Base-by-base conservation (phyloP, 2,888 invertebrate genomes). In the Alloscopus bannaensis region DNA sequence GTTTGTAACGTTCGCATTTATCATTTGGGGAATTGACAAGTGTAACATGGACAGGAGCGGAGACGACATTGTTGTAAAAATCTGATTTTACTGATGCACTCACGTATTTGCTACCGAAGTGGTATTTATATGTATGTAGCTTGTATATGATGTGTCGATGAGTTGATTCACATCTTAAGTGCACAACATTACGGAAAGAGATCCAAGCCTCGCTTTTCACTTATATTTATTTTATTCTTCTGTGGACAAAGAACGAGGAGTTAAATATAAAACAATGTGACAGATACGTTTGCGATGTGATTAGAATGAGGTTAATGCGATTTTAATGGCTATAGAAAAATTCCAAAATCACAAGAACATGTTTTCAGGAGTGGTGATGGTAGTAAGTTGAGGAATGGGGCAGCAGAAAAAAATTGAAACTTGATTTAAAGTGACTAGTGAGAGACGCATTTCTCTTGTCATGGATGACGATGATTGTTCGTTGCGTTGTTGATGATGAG, bases 271-370 rank as follows among this genome's bases (percentile, higher is more conserved):
- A 84, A 84, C 84, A 83, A 83, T 83, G 77, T 81, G 62, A 78
- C 73, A 79, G 78, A 78, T 72, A 73, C 40, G 81, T 71, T 70
- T 76, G 81, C 68, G 80, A 83, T 81, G 81, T 73, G 84, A 84
- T 86, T 86, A 84, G 85, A 85, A 84, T 84, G 85, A 86, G 85
- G 85, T 84, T 86, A 86, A 86, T 84, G 84, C 60, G 85, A 84
- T 84, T 86, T 86, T 86, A 86, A 86, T 84, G 84, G 82, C 72
- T 82, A 84, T 82, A 82, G 82, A 84, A 83, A 84, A 84, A 86
- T 84, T 84, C 84, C 85, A 84, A 84, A 83, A 83, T 82, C 72
- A 81, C 73, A 36, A 18, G 24, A 31, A 40, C 36, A 31, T 71
- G 45, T 65, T 47, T 64, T 22, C 66, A 81, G 36, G 68, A 26